Percentiles rank a stretch among this genome's conserved stretches.
Evolutionary conservation across 1,140 invertebrate species (phyloP).

Genomic region (Stenopsyche tienmushanensis): DNA sequence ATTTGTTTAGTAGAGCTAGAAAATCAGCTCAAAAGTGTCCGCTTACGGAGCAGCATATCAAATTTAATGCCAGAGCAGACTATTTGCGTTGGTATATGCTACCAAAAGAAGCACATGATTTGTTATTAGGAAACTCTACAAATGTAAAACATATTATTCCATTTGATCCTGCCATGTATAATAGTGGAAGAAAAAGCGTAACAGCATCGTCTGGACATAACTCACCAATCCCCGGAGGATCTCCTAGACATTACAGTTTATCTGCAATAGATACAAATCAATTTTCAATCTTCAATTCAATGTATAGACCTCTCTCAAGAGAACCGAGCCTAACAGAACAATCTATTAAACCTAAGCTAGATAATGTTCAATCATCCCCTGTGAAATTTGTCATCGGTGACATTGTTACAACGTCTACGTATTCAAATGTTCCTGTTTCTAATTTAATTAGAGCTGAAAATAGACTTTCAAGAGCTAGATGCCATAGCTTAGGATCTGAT

Average conservation of each 20-base stretch:
- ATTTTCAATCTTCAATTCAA: conserved; percentile 52
- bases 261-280: conserved; percentile 62
- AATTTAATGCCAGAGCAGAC: conserved; percentile 66
- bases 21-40: conserved; percentile 75
- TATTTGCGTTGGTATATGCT: conserved; percentile 84
- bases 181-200: conserved; percentile 50
- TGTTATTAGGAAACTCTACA: conserved; percentile 68
- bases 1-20: conserved; percentile 74
- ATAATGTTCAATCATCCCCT: conserved; percentile 47
- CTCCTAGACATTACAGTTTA: conserved; percentile 61
- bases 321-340: conserved; percentile 52
- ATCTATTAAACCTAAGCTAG: conserved; percentile 41
- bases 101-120: conserved; percentile 72
- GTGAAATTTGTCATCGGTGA: conserved; percentile 69
- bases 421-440: conserved; percentile 41
- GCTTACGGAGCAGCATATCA: conserved; percentile 70
- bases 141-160: conserved; percentile 75
- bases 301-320: conserved; percentile 51
- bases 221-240: conserved; percentile 53
- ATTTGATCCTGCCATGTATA: conserved; percentile 64
- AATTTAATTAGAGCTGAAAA: conserved; percentile 43
- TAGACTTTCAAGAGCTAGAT: conserved; percentile 52
- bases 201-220: conserved; percentile 47
- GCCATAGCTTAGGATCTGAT: conserved; percentile 63
- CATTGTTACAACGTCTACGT: conserved; percentile 56